phyloP scores from a whole-genome alignment of 2,113 vertebrate species.

The Thinocorus orbignyianus region DNA sequence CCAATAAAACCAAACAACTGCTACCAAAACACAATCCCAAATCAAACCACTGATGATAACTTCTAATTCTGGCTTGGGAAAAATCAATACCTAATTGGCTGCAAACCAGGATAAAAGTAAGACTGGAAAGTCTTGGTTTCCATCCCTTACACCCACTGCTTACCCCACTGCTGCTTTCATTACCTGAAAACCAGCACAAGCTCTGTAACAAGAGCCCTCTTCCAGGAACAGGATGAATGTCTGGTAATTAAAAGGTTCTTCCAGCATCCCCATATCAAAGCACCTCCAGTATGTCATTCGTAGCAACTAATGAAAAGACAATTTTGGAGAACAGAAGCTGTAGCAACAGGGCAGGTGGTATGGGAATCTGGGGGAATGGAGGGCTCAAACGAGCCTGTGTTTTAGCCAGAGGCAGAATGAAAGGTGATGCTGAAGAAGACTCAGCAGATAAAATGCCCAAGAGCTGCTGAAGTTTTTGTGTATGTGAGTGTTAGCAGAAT shows the following conservation, averaged over 20 bases:
- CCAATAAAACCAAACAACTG: not conserved
- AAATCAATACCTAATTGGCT: not conserved
- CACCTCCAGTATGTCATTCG: not conserved
- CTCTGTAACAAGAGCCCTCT: not conserved
- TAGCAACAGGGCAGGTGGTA: not conserved
- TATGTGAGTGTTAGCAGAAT: not conserved
- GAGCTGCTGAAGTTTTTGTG: not conserved
- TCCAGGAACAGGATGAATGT: not conserved
- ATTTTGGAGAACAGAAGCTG: not conserved
- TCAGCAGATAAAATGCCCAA: not conserved
- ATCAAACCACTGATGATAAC: not conserved
- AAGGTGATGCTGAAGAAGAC: not conserved
- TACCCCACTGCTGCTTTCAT: not conserved
- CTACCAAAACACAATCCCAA: not conserved
- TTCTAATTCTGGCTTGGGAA: not conserved
- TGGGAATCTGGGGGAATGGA: not conserved
- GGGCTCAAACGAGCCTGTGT: not conserved
- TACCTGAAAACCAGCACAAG: not conserved
- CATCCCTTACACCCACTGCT: not conserved
- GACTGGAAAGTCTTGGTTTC: not conserved
- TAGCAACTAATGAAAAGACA: not conserved
- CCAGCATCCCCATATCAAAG: not conserved
- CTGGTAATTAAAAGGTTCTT: not conserved
- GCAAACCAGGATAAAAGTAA: not conserved
- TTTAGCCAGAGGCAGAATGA: not conserved